These are phyloP conservation scores for Petromus typicus DNA, from an alignment of 2,113 vertebrate genomes.

Conservation along the genomic window DNA sequence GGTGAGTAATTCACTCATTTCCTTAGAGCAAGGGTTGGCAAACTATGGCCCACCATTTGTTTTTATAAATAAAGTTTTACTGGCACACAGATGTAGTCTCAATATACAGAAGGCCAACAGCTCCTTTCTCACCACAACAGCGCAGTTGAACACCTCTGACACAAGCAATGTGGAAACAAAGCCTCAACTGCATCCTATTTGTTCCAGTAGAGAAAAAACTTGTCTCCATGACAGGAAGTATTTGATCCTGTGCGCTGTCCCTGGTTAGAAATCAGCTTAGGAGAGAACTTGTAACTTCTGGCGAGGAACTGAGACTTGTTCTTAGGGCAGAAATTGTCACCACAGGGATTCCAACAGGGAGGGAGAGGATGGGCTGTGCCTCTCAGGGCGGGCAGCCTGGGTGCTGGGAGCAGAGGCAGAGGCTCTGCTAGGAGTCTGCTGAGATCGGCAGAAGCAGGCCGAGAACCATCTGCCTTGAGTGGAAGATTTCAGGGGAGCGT, in stretches of 20 bases:
- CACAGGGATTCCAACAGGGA: background rate
- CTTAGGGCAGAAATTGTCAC: background rate
- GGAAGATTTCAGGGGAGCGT: background rate
- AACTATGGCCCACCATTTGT: background rate
- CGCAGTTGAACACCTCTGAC: background rate
- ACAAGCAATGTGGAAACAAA: constrained; percentile 18
- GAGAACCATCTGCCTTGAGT: background rate
- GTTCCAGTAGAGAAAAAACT: constrained; percentile 7
- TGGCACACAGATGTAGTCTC: background rate
- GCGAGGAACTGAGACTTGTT: background rate
- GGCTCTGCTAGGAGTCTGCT: background rate
- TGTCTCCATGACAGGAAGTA: background rate
- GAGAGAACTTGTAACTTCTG: background rate
- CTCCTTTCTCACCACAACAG: background rate
- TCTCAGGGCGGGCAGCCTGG: background rate
- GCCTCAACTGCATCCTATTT: constrained; percentile 33
- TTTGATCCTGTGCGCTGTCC: background rate
- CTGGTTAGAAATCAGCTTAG: background rate
- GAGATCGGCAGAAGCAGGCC: background rate
- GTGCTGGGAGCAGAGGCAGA: background rate
- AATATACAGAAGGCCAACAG: background rate
- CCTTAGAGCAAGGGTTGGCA: background rate
- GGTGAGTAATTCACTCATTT: background rate
- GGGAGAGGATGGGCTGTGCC: background rate
- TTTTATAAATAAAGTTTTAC: constrained; percentile 71